Base-by-base conservation (phyloP, 2,113 vertebrate species). In the Hemiprocne comata region DNA sequence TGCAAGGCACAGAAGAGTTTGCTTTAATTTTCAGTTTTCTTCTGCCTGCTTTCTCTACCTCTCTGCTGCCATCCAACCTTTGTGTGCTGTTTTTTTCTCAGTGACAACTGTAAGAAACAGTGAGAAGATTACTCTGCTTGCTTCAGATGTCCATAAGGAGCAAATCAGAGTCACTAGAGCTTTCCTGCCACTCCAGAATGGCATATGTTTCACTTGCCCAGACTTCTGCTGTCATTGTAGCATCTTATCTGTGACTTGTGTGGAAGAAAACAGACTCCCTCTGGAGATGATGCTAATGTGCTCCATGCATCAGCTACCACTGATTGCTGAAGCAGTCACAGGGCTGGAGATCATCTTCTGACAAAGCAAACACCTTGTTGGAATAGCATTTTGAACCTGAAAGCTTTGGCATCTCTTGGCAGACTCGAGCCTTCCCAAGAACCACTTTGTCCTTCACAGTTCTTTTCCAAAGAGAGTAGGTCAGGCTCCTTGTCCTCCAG, bases 161-260 rank as follows among this genome's bases (percentile, higher is more conserved):
- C 38, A 85, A 51, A 69, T 54, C 1, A 0, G 4, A 92, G 79
- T 85, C 94, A 54, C 96, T 46, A 4, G 94, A 94, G 93, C 84
- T 92, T 96, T 93, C 72, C 87, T 96, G 87, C 85, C 88, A 80
- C 84, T 95, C 82, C 72, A 74, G 74, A 38, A 55, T 53, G 89
- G 86, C 81, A 31, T 14, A 29, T 67, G 55, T 85, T 90, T 78
- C 51, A 42, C 84, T 91, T 62, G 69, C 74, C 64, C 53, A 66
- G 83, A 15, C 51, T 93, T 77, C 58, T 89, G 55, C 92, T 96
- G 95, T 92, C 94, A 92, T 18, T 42, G 89, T 51, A 93, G 83
- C 96, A 88, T 95, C 93, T 95, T 48, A 13, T 82, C 46, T 70
- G 77, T 84, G 74, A 62, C 65, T 94, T 5, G n/a, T 2, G 8